phyloP scores from a whole-genome alignment of 2,113 vertebrate species.

The Struthidea cinerea region DNA sequence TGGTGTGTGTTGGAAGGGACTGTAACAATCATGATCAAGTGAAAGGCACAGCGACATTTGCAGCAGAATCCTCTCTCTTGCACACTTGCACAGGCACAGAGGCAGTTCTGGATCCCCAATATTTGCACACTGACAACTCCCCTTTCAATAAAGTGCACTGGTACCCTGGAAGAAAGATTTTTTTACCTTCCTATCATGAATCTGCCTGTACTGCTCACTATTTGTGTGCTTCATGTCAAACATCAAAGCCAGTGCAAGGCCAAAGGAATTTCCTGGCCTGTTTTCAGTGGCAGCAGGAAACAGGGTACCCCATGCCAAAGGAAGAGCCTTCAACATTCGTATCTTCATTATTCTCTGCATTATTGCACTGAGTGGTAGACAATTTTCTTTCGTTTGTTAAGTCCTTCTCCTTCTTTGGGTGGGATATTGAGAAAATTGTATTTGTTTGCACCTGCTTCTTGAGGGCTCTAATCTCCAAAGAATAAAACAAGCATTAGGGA shows the following conservation, averaged over 20 bases:
- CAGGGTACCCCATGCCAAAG: background rate
- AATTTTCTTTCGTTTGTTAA: background rate
- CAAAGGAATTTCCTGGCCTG: background rate
- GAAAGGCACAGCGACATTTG: background rate
- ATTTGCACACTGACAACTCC: background rate
- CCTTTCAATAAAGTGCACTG: background rate
- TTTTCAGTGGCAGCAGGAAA: background rate
- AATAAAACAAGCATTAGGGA: background rate
- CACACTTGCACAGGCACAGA: background rate
- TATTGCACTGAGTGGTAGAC: background rate
- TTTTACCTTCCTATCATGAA: background rate
- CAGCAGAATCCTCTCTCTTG: background rate
- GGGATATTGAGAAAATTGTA: background rate
- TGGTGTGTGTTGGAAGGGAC: background rate
- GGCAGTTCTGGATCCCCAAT: background rate
- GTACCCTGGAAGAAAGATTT: background rate
- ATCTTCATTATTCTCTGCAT: background rate
- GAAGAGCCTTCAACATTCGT: background rate
- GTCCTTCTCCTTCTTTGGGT: background rate
- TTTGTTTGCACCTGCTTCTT: background rate
- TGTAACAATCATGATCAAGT: background rate
- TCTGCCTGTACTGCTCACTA: background rate
- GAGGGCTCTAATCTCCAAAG: background rate
- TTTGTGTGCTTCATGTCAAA: background rate
- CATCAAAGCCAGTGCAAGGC: background rate